phyloP scores from a whole-genome alignment of 2,113 vertebrate species.

The Arenaria interpres region DNA sequence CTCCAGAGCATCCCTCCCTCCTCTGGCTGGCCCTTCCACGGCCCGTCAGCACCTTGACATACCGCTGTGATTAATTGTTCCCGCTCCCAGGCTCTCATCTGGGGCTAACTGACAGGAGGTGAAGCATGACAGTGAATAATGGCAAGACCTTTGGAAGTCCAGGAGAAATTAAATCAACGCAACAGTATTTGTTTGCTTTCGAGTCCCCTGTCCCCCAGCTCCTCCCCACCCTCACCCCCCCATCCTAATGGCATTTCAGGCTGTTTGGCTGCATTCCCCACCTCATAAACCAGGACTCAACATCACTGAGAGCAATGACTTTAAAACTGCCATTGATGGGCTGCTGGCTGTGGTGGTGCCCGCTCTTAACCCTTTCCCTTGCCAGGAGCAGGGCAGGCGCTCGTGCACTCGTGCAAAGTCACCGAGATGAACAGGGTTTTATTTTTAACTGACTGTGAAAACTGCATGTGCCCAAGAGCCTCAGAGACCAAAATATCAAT shows the following conservation, averaged over 20 bases:
- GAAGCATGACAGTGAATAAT: neutral
- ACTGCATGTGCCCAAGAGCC: neutral
- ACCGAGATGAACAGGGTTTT: neutral
- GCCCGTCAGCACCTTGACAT: neutral
- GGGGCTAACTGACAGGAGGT: neutral
- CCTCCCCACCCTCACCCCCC: rapidly evolving
- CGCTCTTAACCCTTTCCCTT: neutral
- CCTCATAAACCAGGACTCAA: neutral
- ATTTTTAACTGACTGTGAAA: neutral
- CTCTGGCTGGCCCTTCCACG: neutral
- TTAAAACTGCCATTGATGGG: neutral
- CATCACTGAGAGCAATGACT: neutral
- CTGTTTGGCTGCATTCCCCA: neutral
- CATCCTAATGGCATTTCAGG: neutral
- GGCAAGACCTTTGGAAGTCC: conserved; percentile 21
- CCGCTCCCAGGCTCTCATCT: neutral
- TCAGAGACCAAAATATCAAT: neutral
- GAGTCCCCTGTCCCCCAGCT: neutral
- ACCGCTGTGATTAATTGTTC: neutral
- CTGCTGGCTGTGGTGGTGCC: neutral
- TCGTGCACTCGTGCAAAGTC: neutral
- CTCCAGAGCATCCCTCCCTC: neutral
- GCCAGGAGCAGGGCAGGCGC: neutral
- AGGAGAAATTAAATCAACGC: neutral
- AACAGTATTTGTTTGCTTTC: neutral